Base-by-base conservation (phyloP, 2,888 invertebrate genomes). In the Mythimna ferrago region DNA sequence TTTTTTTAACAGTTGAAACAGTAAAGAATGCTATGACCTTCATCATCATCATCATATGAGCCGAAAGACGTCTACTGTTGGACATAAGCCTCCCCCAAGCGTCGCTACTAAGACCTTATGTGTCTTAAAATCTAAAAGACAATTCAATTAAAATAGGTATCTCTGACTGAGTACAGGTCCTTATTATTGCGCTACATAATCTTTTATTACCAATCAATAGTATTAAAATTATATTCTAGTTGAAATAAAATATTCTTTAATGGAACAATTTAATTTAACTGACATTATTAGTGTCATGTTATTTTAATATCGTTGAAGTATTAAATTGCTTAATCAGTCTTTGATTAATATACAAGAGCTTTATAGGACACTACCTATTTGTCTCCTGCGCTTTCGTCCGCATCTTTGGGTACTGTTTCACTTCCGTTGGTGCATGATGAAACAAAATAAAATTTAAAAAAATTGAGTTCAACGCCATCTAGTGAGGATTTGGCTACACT, bases 241-340 rank as follows among this genome's bases (percentile, higher is more conserved):
- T 44, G 35, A 21, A 61, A 71, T 71, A 44, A 73, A 73, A 72
- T 35, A 3, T 11, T 1, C 19, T 38, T 32, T 32, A 32, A 32
- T 4, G 32, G 3, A 21, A 71, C 60, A 54, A 71, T 14, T 54
- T 35, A 16, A 73, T 73, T 53, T 19, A 44, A 7, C 5, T 19
- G 9, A 21, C 32, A 16, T n/a, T 56, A 32, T 41, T n/a, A 51
- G 6, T 51, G 10, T 21, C 32, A 53, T 35, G 19, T 10, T 60
- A 44, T 61, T 44, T 26, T 16, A 53, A 44, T 61, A 35, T 19
- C 32, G 41, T 60, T 35, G 41, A 53, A 32, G 6, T 19, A 60
- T 21, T 10, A 35, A 48, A 26, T 19, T 14, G 19, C 19, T 66
- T 35, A 32, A 70, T 44, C 7, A 44, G 32, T 35, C 5, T 14